Conservation (phyloP, 2,888 invertebrate species). For the Eristalis arbustorum region DNA sequence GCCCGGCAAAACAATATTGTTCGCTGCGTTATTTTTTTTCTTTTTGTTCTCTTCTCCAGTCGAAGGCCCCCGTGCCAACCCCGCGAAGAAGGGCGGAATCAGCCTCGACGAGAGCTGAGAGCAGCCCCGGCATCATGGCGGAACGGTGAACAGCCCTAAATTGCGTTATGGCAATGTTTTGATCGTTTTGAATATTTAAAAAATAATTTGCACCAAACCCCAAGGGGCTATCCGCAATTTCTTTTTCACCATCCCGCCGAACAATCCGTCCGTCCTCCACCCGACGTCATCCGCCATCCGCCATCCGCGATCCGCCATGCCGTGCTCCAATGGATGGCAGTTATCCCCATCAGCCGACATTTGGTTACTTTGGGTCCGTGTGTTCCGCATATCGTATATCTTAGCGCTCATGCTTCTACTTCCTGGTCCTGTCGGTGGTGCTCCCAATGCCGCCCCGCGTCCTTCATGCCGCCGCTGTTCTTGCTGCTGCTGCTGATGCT, state of each 20-base stretch:
- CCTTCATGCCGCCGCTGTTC: background rate
- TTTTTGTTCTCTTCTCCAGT: background rate
- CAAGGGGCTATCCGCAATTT: constrained; percentile 68
- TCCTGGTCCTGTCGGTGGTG: background rate
- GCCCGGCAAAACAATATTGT: constrained; percentile 58
- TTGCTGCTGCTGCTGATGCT: constrained; percentile 10
- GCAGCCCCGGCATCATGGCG: constrained; percentile 45
- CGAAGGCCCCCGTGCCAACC: background rate
- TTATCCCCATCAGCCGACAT: constrained; percentile 32
- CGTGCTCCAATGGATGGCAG: constrained; percentile 13
- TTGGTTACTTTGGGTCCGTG: constrained; percentile 66
- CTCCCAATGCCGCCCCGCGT: background rate
- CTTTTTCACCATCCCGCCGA: constrained; percentile 43
- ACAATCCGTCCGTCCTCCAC: background rate
- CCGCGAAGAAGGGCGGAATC: background rate
- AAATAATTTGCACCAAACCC: constrained; percentile 72
- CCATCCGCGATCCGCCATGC: background rate
- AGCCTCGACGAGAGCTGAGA: background rate
- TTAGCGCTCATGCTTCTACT: constrained; percentile 25
- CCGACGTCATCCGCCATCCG: constrained; percentile 27
- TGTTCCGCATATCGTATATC: constrained; percentile 64
- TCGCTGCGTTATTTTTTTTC: background rate
- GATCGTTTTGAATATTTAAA: constrained; percentile 73
- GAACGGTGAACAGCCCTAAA: constrained; percentile 69
- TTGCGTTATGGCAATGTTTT: constrained; percentile 72